phyloP scores from a whole-genome alignment of 2,888 invertebrate genomes.

The Onthophagus sagittarius region DNA sequence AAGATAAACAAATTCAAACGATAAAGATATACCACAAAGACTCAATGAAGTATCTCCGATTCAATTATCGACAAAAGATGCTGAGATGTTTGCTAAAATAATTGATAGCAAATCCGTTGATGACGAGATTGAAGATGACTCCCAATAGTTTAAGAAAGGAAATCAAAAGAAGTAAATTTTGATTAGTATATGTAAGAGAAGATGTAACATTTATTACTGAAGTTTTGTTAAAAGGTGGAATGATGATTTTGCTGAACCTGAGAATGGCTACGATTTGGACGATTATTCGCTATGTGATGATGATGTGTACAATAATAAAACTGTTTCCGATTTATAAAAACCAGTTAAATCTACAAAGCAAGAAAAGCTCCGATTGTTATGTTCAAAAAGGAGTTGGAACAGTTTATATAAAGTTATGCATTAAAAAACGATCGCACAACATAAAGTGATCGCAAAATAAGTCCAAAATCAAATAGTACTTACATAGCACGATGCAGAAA shows the following conservation, averaged over 20 bases:
- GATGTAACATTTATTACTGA: constrained; percentile 13
- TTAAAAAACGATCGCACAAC: no score
- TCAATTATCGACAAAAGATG: neutral
- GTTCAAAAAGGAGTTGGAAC: no score
- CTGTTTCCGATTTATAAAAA: neutral
- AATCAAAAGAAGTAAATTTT: neutral
- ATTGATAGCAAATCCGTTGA: neutral
- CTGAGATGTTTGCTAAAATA: neutral
- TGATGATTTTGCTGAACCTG: neutral
- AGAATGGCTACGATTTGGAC: neutral
- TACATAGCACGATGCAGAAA: no score
- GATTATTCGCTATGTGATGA: neutral
- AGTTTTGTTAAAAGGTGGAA: neutral
- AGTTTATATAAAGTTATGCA: no score
- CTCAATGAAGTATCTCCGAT: neutral
- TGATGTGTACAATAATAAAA: neutral
- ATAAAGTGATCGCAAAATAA: no score
- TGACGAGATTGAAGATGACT: neutral
- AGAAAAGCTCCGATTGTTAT: no score
- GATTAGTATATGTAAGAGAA: constrained; percentile 1
- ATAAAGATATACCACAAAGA: neutral
- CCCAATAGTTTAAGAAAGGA: constrained; percentile 1
- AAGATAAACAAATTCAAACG: neutral
- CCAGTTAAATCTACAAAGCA: no score
- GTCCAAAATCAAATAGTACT: no score